Evolutionary conservation across 2,797 vertebrate species (phyloP), one percentile per base, ranked within the genome.

Genomic region (Lepus oiostolus): DNA sequence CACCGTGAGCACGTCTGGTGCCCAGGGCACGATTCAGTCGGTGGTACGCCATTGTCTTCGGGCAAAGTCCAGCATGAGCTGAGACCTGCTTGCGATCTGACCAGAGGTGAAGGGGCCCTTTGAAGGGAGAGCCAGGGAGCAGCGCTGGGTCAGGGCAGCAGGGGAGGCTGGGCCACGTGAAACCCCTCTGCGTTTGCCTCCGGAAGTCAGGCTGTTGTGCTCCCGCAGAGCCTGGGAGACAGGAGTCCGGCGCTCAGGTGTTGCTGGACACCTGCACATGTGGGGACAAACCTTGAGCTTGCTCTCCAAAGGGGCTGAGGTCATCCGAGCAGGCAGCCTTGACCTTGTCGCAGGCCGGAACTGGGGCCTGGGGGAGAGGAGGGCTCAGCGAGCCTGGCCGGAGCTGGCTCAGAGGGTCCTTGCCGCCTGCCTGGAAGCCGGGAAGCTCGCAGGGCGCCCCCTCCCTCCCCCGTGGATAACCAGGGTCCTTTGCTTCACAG

Each of bases 401-500:
- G 21, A 26, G 70, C 77, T 32, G 4, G 85, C 60, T 38, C 19
- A 1, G 75, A 52, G 21, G 9, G 0, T 35, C 11, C 24, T 9
- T n/a, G 11, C 60, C 22, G 3, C 28, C 7, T 9, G 2, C 42
- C 42, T 47, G 42, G 16, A 50, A 3, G 16, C 21, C 38, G 60
- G 19, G 5, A 38, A 50, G 70, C 54, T 35, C 14, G 0, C 11
- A 1, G 22, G 76, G 24, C 1, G 0, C 4, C 42, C n/a, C 21
- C 50, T 6, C 35, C 68, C 47, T 0, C 0, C 0, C 0, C 1
- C 17, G 7, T 12, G 54, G 76, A 52, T 97, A 62, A 97, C 92
- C 87, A 22, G 28, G 54, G 8, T 8, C 42, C 90, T 94, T 96
- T 95, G 52, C 87, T 75, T 96, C 88, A 35, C 76, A 99, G 98